These are phyloP conservation scores for Nothura maculosa DNA, from an alignment of 2,797 vertebrate genomes.

Conservation along the genomic window DNA sequence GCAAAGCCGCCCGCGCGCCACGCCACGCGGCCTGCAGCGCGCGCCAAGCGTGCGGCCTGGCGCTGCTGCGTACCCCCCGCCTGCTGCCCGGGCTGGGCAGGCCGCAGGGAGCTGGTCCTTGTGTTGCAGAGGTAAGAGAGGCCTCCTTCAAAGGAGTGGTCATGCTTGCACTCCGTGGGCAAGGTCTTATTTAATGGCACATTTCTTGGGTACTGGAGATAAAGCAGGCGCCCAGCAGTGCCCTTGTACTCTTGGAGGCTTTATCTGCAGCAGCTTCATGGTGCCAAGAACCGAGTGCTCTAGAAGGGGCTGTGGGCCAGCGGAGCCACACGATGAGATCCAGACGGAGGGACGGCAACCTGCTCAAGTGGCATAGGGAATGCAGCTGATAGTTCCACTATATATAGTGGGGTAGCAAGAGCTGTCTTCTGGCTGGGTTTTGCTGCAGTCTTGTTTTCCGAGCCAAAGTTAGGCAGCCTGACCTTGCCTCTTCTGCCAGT, in stretches of 20 bases:
- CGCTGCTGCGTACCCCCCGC: fast-evolving
- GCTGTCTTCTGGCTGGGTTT: not conserved
- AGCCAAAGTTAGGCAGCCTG: not conserved
- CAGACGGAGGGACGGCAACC: not conserved
- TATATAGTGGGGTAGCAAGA: not conserved
- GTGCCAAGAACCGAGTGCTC: not conserved
- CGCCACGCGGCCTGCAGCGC: fast-evolving
- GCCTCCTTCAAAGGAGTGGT: not conserved
- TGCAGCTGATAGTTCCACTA: conserved; percentile 8
- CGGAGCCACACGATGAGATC: not conserved
- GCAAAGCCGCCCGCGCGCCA: fast-evolving
- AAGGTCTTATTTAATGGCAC: not conserved
- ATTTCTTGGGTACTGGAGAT: not conserved
- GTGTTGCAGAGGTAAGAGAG: not conserved
- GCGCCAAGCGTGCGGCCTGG: fast-evolving
- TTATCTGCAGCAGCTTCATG: fast-evolving
- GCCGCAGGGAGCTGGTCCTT: not conserved
- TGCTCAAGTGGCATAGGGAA: conserved; percentile 7
- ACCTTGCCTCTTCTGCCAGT: not conserved
- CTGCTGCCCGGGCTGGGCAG: fast-evolving
- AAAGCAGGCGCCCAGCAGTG: not conserved
- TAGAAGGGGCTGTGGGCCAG: fast-evolving
- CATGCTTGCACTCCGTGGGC: not conserved
- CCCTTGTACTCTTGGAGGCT: fast-evolving
- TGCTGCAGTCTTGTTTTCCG: not conserved